These are phyloP conservation scores for Eupithecia pulchellata DNA, from an alignment of 2,888 invertebrate species.

Conservation along the genomic window DNA sequence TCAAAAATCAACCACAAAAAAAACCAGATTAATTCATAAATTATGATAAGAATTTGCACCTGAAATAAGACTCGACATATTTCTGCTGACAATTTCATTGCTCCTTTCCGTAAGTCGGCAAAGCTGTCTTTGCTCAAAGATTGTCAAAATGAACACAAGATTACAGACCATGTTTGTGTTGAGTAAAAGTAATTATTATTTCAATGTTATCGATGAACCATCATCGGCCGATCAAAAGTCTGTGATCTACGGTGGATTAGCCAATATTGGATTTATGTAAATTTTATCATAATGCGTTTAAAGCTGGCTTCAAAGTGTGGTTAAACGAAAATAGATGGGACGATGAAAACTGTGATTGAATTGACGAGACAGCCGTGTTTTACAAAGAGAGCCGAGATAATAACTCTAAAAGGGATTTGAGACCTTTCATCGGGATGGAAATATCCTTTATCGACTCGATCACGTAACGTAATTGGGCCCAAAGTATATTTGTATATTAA, in stretches of 20 bases:
- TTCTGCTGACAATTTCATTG: too few species aligned
- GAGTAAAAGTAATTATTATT: not conserved
- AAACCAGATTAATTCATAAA: too few species aligned
- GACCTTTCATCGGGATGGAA: not conserved
- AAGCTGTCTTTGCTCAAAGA: too few species aligned
- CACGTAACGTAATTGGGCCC: not conserved
- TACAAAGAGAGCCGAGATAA: conserved; percentile 9
- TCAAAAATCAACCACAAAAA: too few species aligned
- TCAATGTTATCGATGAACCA: not conserved
- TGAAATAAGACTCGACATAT: too few species aligned
- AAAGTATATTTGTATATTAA: not conserved
- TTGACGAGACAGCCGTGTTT: not conserved
- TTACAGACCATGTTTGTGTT: too few species aligned
- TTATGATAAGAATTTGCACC: too few species aligned
- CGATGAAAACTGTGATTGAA: not conserved
- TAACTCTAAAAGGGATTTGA: not conserved
- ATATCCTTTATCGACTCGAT: not conserved
- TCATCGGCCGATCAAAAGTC: conserved; percentile 5
- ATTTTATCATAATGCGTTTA: conserved; percentile 48
- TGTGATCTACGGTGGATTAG: conserved; percentile 36
- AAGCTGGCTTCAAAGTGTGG: conserved; percentile 26
- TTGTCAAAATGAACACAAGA: too few species aligned
- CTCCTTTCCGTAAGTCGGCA: too few species aligned
- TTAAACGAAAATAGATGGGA: conserved; percentile 33
- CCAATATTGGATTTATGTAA: conserved; percentile 64